Evolutionary conservation across 2,113 vertebrate species (phyloP), one percentile per base, ranked within the genome.

Genomic region (Mesitornis unicolor): DNA sequence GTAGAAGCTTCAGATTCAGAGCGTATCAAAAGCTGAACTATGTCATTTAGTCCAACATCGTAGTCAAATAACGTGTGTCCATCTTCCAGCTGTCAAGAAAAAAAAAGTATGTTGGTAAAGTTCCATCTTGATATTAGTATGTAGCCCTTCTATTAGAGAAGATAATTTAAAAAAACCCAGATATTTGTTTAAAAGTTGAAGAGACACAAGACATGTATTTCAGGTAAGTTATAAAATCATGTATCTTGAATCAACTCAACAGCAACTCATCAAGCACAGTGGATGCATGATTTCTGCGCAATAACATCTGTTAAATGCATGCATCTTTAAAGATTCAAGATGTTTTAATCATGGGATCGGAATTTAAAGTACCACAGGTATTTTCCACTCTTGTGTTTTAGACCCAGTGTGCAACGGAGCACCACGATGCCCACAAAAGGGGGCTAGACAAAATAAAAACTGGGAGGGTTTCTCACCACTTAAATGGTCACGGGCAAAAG

Each of bases 31-130:
- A 99, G 98, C 97, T 99, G 99, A 96, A 99, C 98, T 87, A 99
- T 99, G 97, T 99, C 99, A 81, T 99, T 99, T 94, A 99, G 98
- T 92, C 99, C 99, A 95, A 99, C 99, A 91, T 99, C 98, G 91
- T 99, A 99, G 97, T 99, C 99, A 96, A 99, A 99, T 89, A 99
- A 98, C n/a, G 99, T 99, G 96, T 99, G 99, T 92, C 99, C 99
- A 98, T 99, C 99, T 98, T 99, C 99, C 98, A 99, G 98, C 99
- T 99, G 87, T 78, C 61, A 77, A 77, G 29, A 92, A 95, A 92
- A 91, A 94, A 95, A 89, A 47, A 42, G 35, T 73, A 84, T 53
- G 63, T 53, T 84, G 48, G 21, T 51, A 53, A 53, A 63, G 38
- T 43, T 73, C 57, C 26, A 54, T 21, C 13, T 77, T 51, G 33